Evolutionary conservation across 2,888 invertebrate species (phyloP).

Genomic region (Antheraea yamamai): DNA sequence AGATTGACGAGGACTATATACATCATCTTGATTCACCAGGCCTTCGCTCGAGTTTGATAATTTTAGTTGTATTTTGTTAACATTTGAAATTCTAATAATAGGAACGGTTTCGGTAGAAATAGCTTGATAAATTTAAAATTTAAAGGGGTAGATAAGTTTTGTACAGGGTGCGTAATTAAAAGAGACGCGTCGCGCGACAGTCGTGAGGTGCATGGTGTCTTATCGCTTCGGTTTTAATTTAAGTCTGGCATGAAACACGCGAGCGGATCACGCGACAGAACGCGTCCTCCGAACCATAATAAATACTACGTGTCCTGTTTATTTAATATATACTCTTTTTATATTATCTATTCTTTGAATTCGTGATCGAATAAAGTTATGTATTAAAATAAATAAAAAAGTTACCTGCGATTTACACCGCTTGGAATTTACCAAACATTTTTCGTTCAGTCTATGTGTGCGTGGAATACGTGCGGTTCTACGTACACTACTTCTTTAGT

Average conservation of each 20-base stretch:
- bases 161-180: slow-evolving; percentile 80
- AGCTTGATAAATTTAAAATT: slow-evolving; percentile 56
- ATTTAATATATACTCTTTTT: slow-evolving; percentile 55
- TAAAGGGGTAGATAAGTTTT: slow-evolving; percentile 70
- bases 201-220: slow-evolving; percentile 78
- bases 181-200: slow-evolving; percentile 72
- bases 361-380: slow-evolving; percentile 32
- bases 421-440: too few species aligned
- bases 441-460: too few species aligned
- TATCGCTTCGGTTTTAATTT: slow-evolving; percentile 79
- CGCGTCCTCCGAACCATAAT: slow-evolving; percentile 49
- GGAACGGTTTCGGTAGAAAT: slow-evolving; percentile 25
- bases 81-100: neutral
- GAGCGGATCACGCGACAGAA: slow-evolving; percentile 74
- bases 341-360: slow-evolving; percentile 41
- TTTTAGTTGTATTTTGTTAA: neutral
- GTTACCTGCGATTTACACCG: too few species aligned
- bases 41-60: neutral
- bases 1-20: too few species aligned
- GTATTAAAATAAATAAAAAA: too few species aligned
- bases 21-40: too few species aligned
- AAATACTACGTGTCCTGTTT: slow-evolving; percentile 41
- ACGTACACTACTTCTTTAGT: too few species aligned
- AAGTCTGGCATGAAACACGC: slow-evolving; percentile 77
- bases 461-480: too few species aligned